Base-by-base conservation (phyloP, 2,888 invertebrate genomes). In the Trimorus sp. region DNA sequence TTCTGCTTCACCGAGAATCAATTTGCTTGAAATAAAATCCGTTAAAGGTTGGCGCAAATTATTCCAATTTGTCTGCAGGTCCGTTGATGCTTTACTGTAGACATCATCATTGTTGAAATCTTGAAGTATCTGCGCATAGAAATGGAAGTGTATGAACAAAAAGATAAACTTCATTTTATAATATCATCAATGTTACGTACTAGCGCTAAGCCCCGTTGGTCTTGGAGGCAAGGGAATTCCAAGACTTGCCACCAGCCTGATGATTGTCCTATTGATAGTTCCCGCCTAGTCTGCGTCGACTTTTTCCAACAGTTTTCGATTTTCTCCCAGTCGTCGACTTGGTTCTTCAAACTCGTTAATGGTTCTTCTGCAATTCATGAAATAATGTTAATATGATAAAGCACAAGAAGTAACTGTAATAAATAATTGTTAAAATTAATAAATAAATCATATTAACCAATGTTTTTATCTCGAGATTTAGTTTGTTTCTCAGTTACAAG, bases 221-320 rank as follows among this genome's bases (percentile, higher is more conserved):
- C 53, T 38, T 65, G 65, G 0, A 53, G 14, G 38, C 53, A 65
- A 11, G 38, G 65, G 38, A 65, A 53, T 0, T 42, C 6, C 38
- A 51, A n/a, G 9, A 51, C 15, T 9, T 65, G 65, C 65, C 65
- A 65, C 53, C 69, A 70, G 15, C 59, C 69, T 58, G 69, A 70
- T 14, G 7, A n/a, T 12, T 36, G 37, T n/a, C 42, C 42, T 42
- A 54, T 40, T 3, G 66, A 42, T 16, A 42, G 1, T 14, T 54
- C 53, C 16, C 16, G 16, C 40, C 53, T 65, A 14, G 42, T 38
- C 0, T 11, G 38, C 38, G 9, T 7, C 7, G 38, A 53, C 12
- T 15, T 65, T 1, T 51, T 16, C 65, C 65, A 65, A 38, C 2
- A 4, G 1, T 38, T 9, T 11, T 37, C 15, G 12, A 53, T 45